phyloP scores from a whole-genome alignment of 2,797 vertebrate genomes.

The Myiotriccus ornatus region DNA sequence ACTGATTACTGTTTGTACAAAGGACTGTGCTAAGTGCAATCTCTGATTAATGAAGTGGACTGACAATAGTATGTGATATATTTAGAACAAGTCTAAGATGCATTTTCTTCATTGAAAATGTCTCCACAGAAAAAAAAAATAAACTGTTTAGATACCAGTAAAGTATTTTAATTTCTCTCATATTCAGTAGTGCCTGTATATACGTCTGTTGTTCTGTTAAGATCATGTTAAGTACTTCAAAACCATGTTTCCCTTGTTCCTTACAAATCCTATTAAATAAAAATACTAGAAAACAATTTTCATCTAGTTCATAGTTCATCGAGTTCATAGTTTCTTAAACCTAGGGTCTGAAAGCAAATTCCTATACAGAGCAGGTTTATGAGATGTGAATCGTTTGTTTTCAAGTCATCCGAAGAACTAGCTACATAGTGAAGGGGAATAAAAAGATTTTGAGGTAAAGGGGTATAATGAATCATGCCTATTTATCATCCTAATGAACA shows the following conservation, averaged over 20 bases:
- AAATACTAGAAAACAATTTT: not conserved
- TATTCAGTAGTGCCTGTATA: not conserved
- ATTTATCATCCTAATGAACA: conserved; percentile 43
- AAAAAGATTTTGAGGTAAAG: not conserved
- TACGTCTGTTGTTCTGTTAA: not conserved
- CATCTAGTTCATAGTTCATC: not conserved
- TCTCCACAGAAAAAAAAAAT: not conserved
- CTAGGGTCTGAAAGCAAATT: not conserved
- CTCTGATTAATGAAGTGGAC: conserved; percentile 42
- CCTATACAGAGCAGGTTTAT: not conserved
- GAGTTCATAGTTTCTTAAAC: not conserved
- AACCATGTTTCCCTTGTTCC: not conserved
- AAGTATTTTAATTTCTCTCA: not conserved
- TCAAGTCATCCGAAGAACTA: not conserved
- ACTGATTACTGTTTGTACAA: not conserved
- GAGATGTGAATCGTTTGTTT: not conserved
- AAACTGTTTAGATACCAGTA: not conserved
- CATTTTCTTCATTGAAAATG: not conserved
- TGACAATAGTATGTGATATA: not conserved
- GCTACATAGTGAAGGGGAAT: not conserved
- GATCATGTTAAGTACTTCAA: not conserved
- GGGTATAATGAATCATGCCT: conserved; percentile 24
- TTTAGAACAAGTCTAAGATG: conserved; percentile 5
- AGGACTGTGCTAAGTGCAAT: not conserved
- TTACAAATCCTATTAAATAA: not conserved